These are phyloP conservation scores for Germaria angustata DNA, from an alignment of 2,888 invertebrate species.

Conservation along the genomic window DNA sequence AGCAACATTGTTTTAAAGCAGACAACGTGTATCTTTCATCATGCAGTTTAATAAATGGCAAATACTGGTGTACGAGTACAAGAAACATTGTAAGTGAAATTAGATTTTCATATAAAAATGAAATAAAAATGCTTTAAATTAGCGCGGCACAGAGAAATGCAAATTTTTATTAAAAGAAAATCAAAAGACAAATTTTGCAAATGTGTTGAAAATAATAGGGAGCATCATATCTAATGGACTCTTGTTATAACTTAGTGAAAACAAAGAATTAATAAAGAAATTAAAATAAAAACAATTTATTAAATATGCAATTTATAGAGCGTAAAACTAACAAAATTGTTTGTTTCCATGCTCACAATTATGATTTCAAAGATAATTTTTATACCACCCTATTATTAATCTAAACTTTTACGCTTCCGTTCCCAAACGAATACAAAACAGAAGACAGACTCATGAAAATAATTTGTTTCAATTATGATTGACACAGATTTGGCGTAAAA, in stretches of 20 bases:
- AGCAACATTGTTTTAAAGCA: background rate
- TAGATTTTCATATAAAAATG: constrained; percentile 21
- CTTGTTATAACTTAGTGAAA: too few relatives aligned
- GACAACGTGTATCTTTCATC: background rate
- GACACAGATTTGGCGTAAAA: constrained; percentile 57
- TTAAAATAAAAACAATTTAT: background rate
- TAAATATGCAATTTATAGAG: too few relatives aligned
- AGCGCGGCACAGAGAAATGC: constrained; percentile 10
- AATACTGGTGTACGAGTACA: background rate
- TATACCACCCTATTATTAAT: constrained; percentile 8
- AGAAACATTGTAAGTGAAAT: background rate
- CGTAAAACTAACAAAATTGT: too few relatives aligned
- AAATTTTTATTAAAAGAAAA: constrained; percentile 13
- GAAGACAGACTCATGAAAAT: constrained; percentile 26
- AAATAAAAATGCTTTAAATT: constrained; percentile 41
- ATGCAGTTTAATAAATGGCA: constrained; percentile 1
- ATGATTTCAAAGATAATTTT: too few relatives aligned
- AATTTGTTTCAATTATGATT: constrained; percentile 62
- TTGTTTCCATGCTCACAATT: too few relatives aligned
- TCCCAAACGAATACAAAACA: background rate
- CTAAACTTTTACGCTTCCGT: background rate
- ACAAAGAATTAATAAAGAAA: background rate
- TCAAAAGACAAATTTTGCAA: background rate
- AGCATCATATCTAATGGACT: background rate
- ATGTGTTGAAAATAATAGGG: constrained; percentile 11